phyloP scores from a whole-genome alignment of 2,797 vertebrate genomes.

The Adrianichthys oophorus region DNA sequence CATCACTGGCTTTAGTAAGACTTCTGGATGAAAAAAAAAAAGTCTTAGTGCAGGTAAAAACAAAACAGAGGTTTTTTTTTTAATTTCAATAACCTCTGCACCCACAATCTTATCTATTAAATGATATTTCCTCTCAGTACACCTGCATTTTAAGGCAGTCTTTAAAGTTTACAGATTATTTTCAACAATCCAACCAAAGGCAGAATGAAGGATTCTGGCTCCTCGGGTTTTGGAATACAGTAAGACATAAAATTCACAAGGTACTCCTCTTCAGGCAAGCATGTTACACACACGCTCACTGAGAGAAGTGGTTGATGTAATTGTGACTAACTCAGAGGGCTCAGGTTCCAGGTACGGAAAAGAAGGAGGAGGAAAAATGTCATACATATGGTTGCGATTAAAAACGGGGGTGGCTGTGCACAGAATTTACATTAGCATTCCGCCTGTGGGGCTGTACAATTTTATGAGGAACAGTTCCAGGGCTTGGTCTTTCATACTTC shows the following conservation, averaged over 20 bases:
- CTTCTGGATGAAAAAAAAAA: too few species aligned
- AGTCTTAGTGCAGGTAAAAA: too few species aligned
- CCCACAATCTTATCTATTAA: not conserved
- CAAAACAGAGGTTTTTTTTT: not conserved
- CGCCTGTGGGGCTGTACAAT: conserved; percentile 50
- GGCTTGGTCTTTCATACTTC: conserved; percentile 22
- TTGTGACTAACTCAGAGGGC: conserved; percentile 36
- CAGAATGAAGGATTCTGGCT: conserved; percentile 14
- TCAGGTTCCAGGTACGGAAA: conserved; percentile 32
- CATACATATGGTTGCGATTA: conserved; percentile 71
- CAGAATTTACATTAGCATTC: conserved; percentile 61
- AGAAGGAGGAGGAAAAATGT: conserved; percentile 40
- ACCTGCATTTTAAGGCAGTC: not conserved
- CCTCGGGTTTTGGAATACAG: conserved; percentile 23
- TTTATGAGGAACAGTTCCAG: conserved; percentile 50
- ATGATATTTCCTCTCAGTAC: not conserved
- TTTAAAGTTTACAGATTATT: conserved; percentile 2
- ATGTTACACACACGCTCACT: conserved; percentile 39
- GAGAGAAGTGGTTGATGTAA: conserved; percentile 30
- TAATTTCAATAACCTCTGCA: not conserved
- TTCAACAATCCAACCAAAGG: conserved; percentile 7
- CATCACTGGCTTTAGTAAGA: too few species aligned
- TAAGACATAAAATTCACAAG: conserved; percentile 38
- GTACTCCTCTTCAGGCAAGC: conserved; percentile 19
- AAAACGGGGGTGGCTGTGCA: conserved; percentile 51